Conservation (phyloP, 2,797 vertebrate genomes). For the Epinephelus coioides region DNA sequence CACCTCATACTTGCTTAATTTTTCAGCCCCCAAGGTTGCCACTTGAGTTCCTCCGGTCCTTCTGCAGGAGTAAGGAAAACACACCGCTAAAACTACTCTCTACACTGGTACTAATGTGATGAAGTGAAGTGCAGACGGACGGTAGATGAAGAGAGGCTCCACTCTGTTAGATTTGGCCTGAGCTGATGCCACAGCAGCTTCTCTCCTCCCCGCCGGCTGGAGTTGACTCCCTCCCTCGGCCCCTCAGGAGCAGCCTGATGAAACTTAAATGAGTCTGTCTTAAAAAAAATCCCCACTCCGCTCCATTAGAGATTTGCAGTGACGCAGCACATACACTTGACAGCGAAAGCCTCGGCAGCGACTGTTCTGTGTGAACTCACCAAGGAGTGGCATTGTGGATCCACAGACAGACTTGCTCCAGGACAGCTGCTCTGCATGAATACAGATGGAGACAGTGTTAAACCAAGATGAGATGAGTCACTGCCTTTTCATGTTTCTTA, state of each 20-base stretch:
- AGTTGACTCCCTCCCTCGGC: background rate
- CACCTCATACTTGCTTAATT: no score
- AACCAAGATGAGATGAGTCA: conserved; percentile 59
- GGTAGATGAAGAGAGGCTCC: conserved; percentile 32
- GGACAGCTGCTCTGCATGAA: conserved; percentile 33
- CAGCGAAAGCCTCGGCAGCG: conserved; percentile 37
- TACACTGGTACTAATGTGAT: conserved; percentile 28
- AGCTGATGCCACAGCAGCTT: conserved; percentile 28
- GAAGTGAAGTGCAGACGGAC: conserved; percentile 14
- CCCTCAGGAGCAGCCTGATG: conserved; percentile 49
- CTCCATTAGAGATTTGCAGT: conserved; percentile 49
- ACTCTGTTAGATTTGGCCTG: conserved; percentile 38
- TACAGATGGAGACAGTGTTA: conserved; percentile 42
- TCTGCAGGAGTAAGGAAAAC: background rate
- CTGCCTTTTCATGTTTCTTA: conserved; percentile 54
- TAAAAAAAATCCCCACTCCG: background rate
- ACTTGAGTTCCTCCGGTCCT: no score
- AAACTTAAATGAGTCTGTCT: conserved; percentile 60
- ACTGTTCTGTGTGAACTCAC: conserved; percentile 28
- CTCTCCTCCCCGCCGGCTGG: background rate
- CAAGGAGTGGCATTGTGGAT: conserved; percentile 18
- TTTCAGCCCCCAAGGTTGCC: no score
- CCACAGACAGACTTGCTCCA: conserved; percentile 33
- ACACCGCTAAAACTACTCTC: background rate
- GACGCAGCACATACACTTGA: conserved; percentile 45